Base-by-base conservation (phyloP, 2,797 vertebrate species). In the Gadopsis bispinosus region DNA sequence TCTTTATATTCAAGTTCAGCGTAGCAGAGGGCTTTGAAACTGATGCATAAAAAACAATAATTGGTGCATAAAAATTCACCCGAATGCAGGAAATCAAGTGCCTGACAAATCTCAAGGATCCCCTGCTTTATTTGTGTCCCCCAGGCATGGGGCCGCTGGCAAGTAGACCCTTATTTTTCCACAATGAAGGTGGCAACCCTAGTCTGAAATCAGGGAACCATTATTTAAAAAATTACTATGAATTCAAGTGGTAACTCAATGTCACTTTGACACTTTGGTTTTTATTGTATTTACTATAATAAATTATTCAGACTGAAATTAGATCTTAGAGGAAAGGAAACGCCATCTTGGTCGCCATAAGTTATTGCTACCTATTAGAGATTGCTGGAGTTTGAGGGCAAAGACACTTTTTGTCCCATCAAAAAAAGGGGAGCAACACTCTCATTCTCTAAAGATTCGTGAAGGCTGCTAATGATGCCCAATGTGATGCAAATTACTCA, bases 401-500 rank as follows among this genome's bases (percentile, higher is more conserved):
- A 80, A 69, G 41, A 56, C 50, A 54, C 3, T 64, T 66, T 80
- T 68, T 82, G 53, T 68, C 29, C 83, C 43, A 50, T 75, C 61
- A 58, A n/a, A 66, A 67, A 75, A 70, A 58, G 4, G 9, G 4
- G 9, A 63, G 59, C 69, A 70, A 75, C 74, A 55, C 53, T 69
- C 50, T 74, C 68, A 33, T 58, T 69, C 74, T 88, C 73, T 83
- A 77, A 88, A 81, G 77, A 86, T 72, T 66, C 11, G 20, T 77
- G 77, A 87, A 84, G 48, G 79, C 74, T 79, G 79, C 78, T 88
- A 87, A 91, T 84, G 84, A 90, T 79, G 77, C 75, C 77, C 84
- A 86, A 69, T 81, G 69, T 92, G 84, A 90, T 90, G 86, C 87
- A 93, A 89, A 93, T 91, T 47, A 87, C 69, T 87, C 80, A 89